Conservation (phyloP, 2,113 vertebrate genomes). For the Forbesichthys agassizii region DNA sequence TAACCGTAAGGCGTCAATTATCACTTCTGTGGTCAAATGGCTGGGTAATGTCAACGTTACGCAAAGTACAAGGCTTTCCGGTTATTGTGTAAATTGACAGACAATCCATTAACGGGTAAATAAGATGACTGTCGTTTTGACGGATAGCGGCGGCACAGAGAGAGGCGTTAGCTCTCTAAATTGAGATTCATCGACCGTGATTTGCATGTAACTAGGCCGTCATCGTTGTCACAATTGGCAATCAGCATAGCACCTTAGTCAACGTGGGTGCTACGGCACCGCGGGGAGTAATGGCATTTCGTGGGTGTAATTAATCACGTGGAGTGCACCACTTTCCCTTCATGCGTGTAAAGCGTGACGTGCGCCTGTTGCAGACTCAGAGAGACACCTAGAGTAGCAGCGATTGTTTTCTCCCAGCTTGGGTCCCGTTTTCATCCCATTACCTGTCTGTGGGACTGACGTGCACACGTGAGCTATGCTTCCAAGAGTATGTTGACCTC, state of each 20-base stretch:
- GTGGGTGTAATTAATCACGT: constrained; percentile 56
- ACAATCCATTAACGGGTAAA: constrained; percentile 38
- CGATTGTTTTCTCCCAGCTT: constrained; percentile 36
- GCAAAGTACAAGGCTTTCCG: constrained; percentile 6
- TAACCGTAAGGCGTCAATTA: constrained; percentile 47
- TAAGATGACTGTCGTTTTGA: constrained; percentile 49
- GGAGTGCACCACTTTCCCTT: constrained; percentile 21
- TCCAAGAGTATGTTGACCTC: constrained; percentile 64
- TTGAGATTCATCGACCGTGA: constrained; percentile 60
- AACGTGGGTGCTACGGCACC: constrained; percentile 52
- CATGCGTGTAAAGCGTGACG: constrained; percentile 14
- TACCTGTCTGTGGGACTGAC: constrained; percentile 43
- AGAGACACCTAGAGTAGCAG: constrained; percentile 7
- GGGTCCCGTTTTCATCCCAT: constrained; percentile 53
- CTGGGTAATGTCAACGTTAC: constrained; percentile 3
- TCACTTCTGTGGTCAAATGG: constrained; percentile 17
- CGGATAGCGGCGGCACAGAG: constrained; percentile 40
- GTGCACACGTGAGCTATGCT: constrained; percentile 40
- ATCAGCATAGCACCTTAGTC: constrained; percentile 46
- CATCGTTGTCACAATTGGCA: constrained; percentile 67
- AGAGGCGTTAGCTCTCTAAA: constrained; percentile 36
- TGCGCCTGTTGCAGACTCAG: constrained; percentile 11
- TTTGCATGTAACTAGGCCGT: constrained; percentile 41
- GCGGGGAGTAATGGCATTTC: constrained; percentile 57
- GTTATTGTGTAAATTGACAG: constrained; percentile 21